Base-by-base conservation (phyloP, 2,113 vertebrate species). In the Acrocephalus arundinaceus region DNA sequence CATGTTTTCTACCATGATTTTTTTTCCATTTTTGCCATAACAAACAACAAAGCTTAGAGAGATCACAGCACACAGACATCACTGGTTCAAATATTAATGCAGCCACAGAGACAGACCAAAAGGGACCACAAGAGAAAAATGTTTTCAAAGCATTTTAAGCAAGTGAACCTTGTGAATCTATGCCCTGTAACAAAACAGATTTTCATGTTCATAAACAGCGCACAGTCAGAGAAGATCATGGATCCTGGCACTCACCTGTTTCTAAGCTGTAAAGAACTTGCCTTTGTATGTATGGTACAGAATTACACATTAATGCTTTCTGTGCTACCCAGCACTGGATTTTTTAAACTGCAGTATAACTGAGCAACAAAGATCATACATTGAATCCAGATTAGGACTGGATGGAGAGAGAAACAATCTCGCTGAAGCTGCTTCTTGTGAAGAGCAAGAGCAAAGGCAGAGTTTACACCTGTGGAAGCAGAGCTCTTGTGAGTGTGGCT, bases 31-130 rank as follows among this genome's bases (percentile, higher is more conserved):
- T 95, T 85, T 93, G 58, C 88, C 61, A 57, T n/a, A 93, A 96
- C 71, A 96, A 94, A 96, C 89, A 96, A 85, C 46, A 75, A 85
- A 70, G 54, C 75, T 87, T 67, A 65, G 59, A 68, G 67, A 91
- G 46, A 31, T 89, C 43, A 31, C 2, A 74, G 76, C 72, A 71
- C 75, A 61, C 52, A 92, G 76, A 58, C 41, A 61, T 67, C 75
- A 58, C n/a, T 73, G 85, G 54, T 73, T 91, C 66, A 68, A 87
- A 86, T 28, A 57, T 11, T 48, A 63, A 39, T 30, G 49, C 30
- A 92, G 59, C 46, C 72, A 91, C 62, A 70, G 19, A 74, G 39
- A 24, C 23, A 73, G 43, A 80, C 55, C 66, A 49, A 87, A 87
- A 88, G 27, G 51, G 13, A 71, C 7, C 63, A 61, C 22, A 52